phyloP scores from a whole-genome alignment of 2,888 invertebrate species.

The Norana najaformis region DNA sequence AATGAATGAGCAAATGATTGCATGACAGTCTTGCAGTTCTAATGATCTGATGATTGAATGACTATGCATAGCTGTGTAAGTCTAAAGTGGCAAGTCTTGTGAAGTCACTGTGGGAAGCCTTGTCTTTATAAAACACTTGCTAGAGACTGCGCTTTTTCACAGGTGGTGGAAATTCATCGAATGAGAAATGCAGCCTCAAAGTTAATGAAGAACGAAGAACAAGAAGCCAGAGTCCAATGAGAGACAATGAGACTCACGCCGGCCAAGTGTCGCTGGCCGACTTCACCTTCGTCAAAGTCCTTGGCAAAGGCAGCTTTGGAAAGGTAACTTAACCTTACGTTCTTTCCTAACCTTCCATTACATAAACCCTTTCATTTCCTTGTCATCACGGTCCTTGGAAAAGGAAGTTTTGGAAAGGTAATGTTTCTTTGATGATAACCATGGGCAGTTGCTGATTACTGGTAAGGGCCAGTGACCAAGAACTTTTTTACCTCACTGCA shows the following conservation, averaged over 20 bases:
- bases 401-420: no score
- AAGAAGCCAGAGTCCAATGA: constrained; percentile 21
- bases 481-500: no score
- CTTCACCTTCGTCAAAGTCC: constrained; percentile 95
- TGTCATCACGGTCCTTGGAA: no score
- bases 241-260: background rate
- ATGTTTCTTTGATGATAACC: no score
- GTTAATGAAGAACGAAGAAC: background rate
- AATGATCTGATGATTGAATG: no score
- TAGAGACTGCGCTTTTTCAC: background rate
- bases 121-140: background rate
- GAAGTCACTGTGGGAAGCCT: background rate
- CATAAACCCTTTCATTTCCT: no score
- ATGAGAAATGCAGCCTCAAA: constrained; percentile 9
- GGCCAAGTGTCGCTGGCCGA: constrained; percentile 67
- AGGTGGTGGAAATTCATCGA: constrained; percentile 3
- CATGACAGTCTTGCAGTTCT: no score
- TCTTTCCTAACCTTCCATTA: no score
- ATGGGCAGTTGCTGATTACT: no score
- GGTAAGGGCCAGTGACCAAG: no score
- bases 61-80: background rate
- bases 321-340: no score
- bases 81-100: background rate
- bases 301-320: constrained; percentile 98
- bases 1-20: no score